phyloP scores from a whole-genome alignment of 2,888 invertebrate species.

The Cephus pygmeus region DNA sequence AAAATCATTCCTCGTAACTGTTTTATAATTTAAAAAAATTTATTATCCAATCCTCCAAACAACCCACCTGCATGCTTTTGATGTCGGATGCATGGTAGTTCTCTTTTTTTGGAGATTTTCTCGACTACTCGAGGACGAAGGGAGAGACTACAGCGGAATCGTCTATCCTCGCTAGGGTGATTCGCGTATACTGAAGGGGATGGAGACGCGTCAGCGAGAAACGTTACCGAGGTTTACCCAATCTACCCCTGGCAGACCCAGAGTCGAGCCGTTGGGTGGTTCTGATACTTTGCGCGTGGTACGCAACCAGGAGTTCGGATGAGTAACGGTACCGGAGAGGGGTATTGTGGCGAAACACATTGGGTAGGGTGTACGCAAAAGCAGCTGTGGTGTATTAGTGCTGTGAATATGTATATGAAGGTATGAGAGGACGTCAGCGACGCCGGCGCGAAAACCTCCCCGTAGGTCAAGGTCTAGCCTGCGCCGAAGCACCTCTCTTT shows the following conservation, averaged over 20 bases:
- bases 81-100: slow-evolving; percentile 53
- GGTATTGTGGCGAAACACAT: background rate
- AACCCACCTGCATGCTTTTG: slow-evolving; percentile 60
- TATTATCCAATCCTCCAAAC: background rate
- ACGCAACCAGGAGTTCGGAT: background rate
- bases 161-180: slow-evolving; percentile 25
- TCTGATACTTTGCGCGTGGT: slow-evolving; percentile 15
- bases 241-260: slow-evolving; percentile 70
- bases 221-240: slow-evolving; percentile 55
- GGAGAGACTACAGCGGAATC: background rate
- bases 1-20: no score
- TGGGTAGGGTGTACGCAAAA: background rate
- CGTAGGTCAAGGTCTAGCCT: slow-evolving; percentile 61
- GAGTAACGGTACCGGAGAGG: slow-evolving; percentile 2
- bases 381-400: slow-evolving; percentile 5
- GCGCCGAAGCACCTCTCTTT: slow-evolving; percentile 13
- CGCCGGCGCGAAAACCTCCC: slow-evolving; percentile 61
- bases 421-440: slow-evolving; percentile 35
- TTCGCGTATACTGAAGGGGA: slow-evolving; percentile 39
- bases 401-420: slow-evolving; percentile 9
- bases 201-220: slow-evolving; percentile 27
- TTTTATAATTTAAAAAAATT: background rate
- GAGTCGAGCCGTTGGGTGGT: slow-evolving; percentile 50
- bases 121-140: slow-evolving; percentile 14
- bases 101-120: slow-evolving; percentile 23